Evolutionary conservation across 2,797 vertebrate species (phyloP), one percentile per base, ranked within the genome.

Genomic region (Dromococcyx pavoninus): DNA sequence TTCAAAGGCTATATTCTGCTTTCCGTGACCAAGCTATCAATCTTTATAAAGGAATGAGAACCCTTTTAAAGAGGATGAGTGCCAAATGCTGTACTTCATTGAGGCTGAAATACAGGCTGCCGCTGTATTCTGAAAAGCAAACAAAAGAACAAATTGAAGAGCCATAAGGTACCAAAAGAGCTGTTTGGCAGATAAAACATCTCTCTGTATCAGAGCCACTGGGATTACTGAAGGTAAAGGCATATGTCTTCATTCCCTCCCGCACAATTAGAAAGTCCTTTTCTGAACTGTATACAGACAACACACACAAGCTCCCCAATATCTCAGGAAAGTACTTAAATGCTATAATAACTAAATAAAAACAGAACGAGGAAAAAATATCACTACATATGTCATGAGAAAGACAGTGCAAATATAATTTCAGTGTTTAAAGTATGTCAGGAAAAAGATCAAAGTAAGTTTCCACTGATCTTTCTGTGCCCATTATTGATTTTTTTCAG

Each of bases 41-140:
- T 91, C 95, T 96, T 83, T 94, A 89, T 89, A 95, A 90, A 84
- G 61, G 53, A 24, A 85, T 90, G 94, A 96, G 88, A 86, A 90
- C 50, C 18, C 54, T 91, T 87, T 93, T 85, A 90, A 95, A 83
- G 79, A 96, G 67, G 67, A 75, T 71, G 53, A 91, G 46, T 37
- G 41, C 33, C 60, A 82, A 96, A 91, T 70, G 32, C 50, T 90
- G 13, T 25, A 39, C 18, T 91, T 96, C 91, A 93, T 37, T 67
- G 91, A 87, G 62, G 43, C 13, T 58, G 67, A 92, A 90, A 94
- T 88, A 70, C 41, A 93, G 72, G 35, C 54, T 93, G 61, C 44
- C 37, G 12, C n/a, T 71, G 13, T 54, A 66, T 65, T 89, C 80
- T 69, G 28, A 86, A 96, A 92, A 75, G 39, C 48, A 92, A 89